A percentile compares a stretch with the other conserved stretches of the same genome.
Evolutionary conservation across 2,797 vertebrate species (phyloP).

Genomic region (Enteromius thamalakanensis): DNA sequence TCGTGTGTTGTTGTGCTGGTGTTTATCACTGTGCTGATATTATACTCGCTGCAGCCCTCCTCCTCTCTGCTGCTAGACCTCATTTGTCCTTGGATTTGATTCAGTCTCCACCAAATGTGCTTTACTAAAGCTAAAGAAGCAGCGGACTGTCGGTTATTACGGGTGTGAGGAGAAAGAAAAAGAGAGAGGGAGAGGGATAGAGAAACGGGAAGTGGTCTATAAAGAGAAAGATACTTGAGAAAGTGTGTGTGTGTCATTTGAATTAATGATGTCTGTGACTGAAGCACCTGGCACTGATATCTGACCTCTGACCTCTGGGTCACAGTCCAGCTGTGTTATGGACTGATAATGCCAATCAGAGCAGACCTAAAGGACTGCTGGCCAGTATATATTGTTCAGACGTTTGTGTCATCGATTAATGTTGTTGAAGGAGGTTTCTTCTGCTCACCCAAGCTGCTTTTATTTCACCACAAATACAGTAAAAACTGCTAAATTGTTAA

Average conservation of each 20-base stretch:
- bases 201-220: constrained; percentile 6
- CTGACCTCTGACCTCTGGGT: constrained; percentile 19
- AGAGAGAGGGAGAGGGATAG: too few species aligned
- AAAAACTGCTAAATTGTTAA: background rate
- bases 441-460: background rate
- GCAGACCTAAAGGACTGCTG: background rate
- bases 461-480: background rate
- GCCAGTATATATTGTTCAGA: background rate
- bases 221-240: background rate
- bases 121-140: constrained; percentile 19
- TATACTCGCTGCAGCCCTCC: background rate
- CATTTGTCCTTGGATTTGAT: constrained; percentile 41
- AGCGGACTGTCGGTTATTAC: background rate
- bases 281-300: constrained; percentile 16
- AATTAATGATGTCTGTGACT: constrained; percentile 33
- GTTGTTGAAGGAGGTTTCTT: background rate
- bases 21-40: constrained; percentile 22
- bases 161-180: constrained; percentile 4
- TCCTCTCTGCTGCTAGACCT: constrained; percentile 7
- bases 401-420: background rate
- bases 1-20: constrained; percentile 13
- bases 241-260: constrained; percentile 20
- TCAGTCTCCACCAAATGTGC: constrained; percentile 1
- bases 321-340: constrained; percentile 9
- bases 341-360: constrained; percentile 16